phyloP scores from a whole-genome alignment of 2,888 invertebrate genomes.

The Lamellibrachia columna region DNA sequence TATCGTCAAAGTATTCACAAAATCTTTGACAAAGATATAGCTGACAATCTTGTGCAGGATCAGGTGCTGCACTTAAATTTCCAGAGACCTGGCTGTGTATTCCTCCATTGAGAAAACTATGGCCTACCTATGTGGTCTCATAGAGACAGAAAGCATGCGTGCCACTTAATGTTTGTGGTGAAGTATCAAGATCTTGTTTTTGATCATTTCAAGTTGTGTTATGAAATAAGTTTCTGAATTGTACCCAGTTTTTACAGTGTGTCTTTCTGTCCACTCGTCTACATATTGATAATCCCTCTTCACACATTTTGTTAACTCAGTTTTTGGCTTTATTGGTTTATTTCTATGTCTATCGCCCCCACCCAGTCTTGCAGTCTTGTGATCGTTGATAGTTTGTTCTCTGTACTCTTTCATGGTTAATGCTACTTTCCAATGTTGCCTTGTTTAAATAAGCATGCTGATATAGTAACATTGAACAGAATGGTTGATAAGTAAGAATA shows the following conservation, averaged over 20 bases:
- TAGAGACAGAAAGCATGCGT: neutral
- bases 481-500: neutral
- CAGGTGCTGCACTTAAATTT: neutral
- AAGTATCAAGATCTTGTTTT: neutral
- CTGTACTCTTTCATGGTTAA: neutral
- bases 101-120: neutral
- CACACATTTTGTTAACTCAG: neutral
- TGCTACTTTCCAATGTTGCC: neutral
- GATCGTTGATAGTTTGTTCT: neutral
- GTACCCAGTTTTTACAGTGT: neutral
- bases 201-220: neutral
- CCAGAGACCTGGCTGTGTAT: neutral
- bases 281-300: neutral
- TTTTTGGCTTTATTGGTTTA: neutral
- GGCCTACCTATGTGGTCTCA: neutral
- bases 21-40: neutral
- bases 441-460: neutral
- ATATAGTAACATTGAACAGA: neutral
- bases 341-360: neutral
- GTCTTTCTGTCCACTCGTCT: neutral
- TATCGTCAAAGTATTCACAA: neutral
- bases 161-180: neutral
- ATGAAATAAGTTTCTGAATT: neutral
- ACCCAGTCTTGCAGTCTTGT: neutral
- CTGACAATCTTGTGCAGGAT: neutral